Evolutionary conservation across 2,797 vertebrate species (phyloP), one percentile per base, ranked within the genome.

Genomic region (Ateles fusciceps): DNA sequence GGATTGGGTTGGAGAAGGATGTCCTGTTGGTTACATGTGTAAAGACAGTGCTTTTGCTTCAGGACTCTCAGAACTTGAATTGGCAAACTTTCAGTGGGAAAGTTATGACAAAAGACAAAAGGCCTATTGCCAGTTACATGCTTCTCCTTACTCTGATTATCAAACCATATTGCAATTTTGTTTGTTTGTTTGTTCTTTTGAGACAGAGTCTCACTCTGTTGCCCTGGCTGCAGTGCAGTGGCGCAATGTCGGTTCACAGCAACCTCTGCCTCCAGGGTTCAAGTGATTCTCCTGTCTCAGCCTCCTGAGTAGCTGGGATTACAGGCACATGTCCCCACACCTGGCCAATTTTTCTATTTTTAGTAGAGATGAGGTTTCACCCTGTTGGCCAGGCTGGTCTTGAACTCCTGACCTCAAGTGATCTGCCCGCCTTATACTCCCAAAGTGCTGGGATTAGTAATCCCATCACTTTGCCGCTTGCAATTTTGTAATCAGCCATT

Each of bases 401-500:
- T 33, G 64, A 68, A 68, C 33, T n/a, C 64, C 64, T 68, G 64
- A 68, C 64, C 64, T 68, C 64, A n/a, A 68, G 26, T 59, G 57
- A 28, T 59, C 57, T 59, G 57, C 57, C 57, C 26, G 0, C 57
- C 26, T 28, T 4, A 5, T 33, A 33, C 33, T 68, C 15, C 33
- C 15, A 68, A 68, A 68, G 61, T 68, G 15, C 64, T 4, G 64
- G 64, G 64, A 68, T 68, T 68, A 55, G 21, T 55, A 55, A 55
- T 55, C 52, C 52, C 52, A 55, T 55, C 52, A 55, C 52, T 55
- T 55, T 55, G 21, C 64, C 33, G 4, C 64, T 68, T 68, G 33
- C 15, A n/a, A 72, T 72, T 97, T 95, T 89, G 12, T 96, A 91
- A 52, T 75, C 61, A 46, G 22, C n/a, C 48, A 15, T 85, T 96